These are phyloP conservation scores for Apolygus lucorum DNA, from an alignment of 1,140 invertebrate species.

Conservation along the genomic window DNA sequence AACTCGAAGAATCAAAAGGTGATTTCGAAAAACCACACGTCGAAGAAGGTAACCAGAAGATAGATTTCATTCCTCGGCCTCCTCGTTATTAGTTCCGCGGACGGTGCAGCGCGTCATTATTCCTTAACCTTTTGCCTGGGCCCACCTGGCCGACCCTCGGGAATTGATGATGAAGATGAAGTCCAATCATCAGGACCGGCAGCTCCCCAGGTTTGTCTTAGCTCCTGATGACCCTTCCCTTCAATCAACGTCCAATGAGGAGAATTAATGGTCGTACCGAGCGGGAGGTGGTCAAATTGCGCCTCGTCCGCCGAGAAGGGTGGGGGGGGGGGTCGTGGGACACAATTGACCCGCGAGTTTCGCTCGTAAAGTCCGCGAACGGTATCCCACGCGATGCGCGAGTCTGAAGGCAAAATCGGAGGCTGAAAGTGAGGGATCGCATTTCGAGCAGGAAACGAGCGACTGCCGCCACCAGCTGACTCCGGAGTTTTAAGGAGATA, in stretches of 20 bases:
- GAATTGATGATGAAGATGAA: not conserved
- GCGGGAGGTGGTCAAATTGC: conserved; percentile 11
- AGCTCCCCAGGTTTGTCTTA: not conserved
- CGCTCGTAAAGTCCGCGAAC: not conserved
- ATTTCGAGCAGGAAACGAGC: too few species aligned
- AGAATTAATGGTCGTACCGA: not conserved
- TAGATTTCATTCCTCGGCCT: not conserved
- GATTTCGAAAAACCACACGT: too few species aligned
- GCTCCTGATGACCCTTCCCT: conserved; percentile 8
- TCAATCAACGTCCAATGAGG: conserved; percentile 16
- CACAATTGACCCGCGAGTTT: not conserved
- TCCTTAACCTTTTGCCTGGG: not conserved
- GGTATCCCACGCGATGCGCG: too few species aligned
- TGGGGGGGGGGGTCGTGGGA: not conserved
- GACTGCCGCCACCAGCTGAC: too few species aligned
- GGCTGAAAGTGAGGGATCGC: too few species aligned
- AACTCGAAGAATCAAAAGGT: too few species aligned
- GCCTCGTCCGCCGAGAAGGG: too few species aligned
- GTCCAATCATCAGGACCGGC: not conserved
- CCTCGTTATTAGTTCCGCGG: not conserved
- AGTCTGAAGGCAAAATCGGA: too few species aligned
- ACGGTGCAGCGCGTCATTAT: not conserved
- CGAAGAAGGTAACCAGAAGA: not conserved
- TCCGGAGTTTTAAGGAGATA: too few species aligned
- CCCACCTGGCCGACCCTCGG: not conserved